phyloP scores from a whole-genome alignment of 1,140 invertebrate species.

The Ostrea denselamellosa region DNA sequence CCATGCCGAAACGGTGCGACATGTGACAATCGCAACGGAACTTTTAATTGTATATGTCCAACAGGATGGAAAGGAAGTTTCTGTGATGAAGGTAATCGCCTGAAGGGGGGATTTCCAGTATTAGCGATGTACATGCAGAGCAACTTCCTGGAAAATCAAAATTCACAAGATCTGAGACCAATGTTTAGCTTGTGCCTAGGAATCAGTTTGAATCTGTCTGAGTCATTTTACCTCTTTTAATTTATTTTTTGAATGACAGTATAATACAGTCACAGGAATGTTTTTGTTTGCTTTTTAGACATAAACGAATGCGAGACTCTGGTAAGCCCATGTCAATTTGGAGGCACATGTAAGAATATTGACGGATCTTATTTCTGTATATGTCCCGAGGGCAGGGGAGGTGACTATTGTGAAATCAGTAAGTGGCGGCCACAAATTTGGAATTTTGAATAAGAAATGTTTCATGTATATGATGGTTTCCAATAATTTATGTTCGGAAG shows the following conservation, averaged over 20 bases:
- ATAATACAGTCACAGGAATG: background rate
- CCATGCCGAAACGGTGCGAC: slow-evolving; percentile 86
- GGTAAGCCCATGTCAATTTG: slow-evolving; percentile 55
- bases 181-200: too few relatives aligned
- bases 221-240: too few relatives aligned
- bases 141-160: too few relatives aligned
- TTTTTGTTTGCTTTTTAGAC: slow-evolving; percentile 55
- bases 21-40: slow-evolving; percentile 80
- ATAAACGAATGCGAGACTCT: slow-evolving; percentile 65
- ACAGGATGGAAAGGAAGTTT: slow-evolving; percentile 86
- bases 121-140: too few relatives aligned
- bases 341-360: slow-evolving; percentile 57
- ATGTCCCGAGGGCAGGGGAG: slow-evolving; percentile 91
- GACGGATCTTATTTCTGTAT: slow-evolving; percentile 57
- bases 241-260: too few relatives aligned
- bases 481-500: too few relatives aligned
- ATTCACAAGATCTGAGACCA: too few relatives aligned
- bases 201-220: too few relatives aligned
- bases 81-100: slow-evolving; percentile 91
- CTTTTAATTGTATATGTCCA: slow-evolving; percentile 88
- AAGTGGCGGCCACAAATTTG: background rate
- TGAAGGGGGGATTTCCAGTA: background rate
- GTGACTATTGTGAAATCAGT: slow-evolving; percentile 88
- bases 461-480: too few relatives aligned
- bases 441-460: too few relatives aligned